phyloP scores from a whole-genome alignment of 2,888 invertebrate species.

The Zhuqinia jingwanae region DNA sequence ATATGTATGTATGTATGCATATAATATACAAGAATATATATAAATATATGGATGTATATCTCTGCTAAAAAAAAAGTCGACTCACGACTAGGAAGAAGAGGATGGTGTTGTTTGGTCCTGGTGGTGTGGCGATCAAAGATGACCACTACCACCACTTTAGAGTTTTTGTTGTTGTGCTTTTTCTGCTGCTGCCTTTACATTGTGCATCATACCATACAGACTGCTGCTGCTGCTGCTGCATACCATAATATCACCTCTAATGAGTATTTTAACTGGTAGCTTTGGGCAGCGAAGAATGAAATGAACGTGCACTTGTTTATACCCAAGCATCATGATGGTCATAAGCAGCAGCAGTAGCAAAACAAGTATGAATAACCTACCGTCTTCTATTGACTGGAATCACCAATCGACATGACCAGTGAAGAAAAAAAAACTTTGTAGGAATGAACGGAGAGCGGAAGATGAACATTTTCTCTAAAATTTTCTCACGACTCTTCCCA shows the following conservation, averaged over 20 bases:
- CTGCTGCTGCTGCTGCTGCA: background rate
- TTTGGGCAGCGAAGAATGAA: background rate
- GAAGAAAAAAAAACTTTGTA: conserved; percentile 40
- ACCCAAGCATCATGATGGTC: no score
- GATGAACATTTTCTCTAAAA: conserved; percentile 66
- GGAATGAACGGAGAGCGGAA: conserved; percentile 63
- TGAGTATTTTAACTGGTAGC: conserved; percentile 48
- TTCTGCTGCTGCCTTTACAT: no score
- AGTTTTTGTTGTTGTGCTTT: background rate
- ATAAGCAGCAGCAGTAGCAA: conserved; percentile 12
- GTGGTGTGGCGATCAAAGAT: conserved; percentile 44
- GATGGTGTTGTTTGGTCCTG: conserved; percentile 37
- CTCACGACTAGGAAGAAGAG: conserved; percentile 60
- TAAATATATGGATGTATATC: no score
- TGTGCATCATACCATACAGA: background rate
- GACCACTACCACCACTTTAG: conserved; percentile 49
- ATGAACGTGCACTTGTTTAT: conserved; percentile 22
- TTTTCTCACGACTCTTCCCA: conserved; percentile 72
- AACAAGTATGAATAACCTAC: conserved; percentile 1
- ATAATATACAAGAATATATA: no score
- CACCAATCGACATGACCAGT: conserved; percentile 57
- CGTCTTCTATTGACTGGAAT: conserved; percentile 48
- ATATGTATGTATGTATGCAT: no score
- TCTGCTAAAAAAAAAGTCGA: no score
- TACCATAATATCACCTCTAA: conserved; percentile 44